Evolutionary conservation across 30 jellyfish, hydroid and myxozoan genomes (phyloP).

Genomic region (Chrysaora quinquecirrha): DNA sequence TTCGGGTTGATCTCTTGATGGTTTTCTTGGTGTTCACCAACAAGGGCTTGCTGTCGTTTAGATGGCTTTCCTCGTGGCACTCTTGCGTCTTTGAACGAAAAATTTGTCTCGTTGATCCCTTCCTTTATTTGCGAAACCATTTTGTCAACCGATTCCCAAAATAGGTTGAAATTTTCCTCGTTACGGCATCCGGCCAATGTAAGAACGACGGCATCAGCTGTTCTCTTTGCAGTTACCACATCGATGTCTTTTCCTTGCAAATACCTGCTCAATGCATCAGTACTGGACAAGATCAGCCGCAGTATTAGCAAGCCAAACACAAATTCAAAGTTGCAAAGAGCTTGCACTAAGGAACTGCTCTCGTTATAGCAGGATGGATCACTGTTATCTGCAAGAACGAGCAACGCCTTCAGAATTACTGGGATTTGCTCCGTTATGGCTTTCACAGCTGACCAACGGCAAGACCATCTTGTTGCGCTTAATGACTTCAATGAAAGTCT

Average conservation of each 20-base stretch:
- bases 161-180: neutral
- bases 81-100: conserved; percentile 36
- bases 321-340: conserved; percentile 29
- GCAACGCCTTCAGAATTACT: conserved; percentile 34
- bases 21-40: conserved; percentile 23
- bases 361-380: conserved; percentile 15
- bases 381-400: conserved; percentile 3
- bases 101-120: conserved; percentile 14
- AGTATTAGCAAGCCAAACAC: conserved; percentile 28
- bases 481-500: conserved; percentile 34
- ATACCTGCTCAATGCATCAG: conserved; percentile 36
- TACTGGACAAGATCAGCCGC: conserved; percentile 20
- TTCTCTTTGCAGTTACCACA: conserved; percentile 44
- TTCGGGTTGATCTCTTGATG: conserved; percentile 10
- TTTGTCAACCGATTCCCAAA: neutral
- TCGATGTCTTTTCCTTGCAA: conserved; percentile 45
- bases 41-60: conserved; percentile 35
- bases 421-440: conserved; percentile 25
- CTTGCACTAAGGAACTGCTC: conserved; percentile 17
- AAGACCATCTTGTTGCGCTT: conserved; percentile 59
- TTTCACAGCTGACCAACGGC: conserved; percentile 38
- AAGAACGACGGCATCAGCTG: neutral
- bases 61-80: conserved; percentile 51
- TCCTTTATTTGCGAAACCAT: conserved; percentile 19
- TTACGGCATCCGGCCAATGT: neutral